Evolutionary conservation across 2,888 invertebrate genomes (phyloP).

Genomic region (Apotomis capreana): DNA sequence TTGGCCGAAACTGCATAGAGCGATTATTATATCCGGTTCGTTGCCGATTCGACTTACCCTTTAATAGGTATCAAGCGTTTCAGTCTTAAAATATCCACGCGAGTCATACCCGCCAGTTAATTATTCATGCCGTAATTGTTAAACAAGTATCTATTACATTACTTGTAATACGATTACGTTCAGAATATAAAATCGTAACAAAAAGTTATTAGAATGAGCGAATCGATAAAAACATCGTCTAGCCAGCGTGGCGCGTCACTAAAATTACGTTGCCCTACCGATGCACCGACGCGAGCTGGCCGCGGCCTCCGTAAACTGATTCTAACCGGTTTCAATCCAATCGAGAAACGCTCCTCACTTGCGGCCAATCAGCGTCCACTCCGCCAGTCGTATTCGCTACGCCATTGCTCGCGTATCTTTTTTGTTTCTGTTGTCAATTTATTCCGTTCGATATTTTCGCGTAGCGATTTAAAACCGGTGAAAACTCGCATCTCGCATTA

Average conservation of each 20-base stretch:
- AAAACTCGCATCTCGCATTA: constrained; percentile 31
- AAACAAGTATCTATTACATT: background rate
- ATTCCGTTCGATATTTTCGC: constrained; percentile 53
- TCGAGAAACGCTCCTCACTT: constrained; percentile 69
- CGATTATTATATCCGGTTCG: constrained; percentile 57
- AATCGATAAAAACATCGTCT: constrained; percentile 47
- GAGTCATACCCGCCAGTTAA: background rate
- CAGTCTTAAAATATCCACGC: constrained; percentile 22
- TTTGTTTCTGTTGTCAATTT: constrained; percentile 51
- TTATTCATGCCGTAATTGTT: background rate
- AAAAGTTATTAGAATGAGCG: constrained; percentile 8
- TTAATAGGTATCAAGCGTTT: constrained; percentile 41
- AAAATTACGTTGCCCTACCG: constrained; percentile 53
- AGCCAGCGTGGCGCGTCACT: constrained; percentile 63
- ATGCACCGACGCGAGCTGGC: constrained; percentile 76
- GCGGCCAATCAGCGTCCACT: constrained; percentile 74
- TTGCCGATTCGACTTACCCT: constrained; percentile 49
- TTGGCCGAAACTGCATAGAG: constrained; percentile 57
- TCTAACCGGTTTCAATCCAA: constrained; percentile 77
- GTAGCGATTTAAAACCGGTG: constrained; percentile 32
- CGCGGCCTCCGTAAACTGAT: constrained; percentile 73
- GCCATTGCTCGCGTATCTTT: constrained; percentile 57
- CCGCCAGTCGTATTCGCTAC: constrained; percentile 68
- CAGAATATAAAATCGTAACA: constrained; percentile 1
- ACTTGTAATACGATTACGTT: background rate